These are phyloP conservation scores for Triops cancriformis DNA, from an alignment of 1,140 invertebrate genomes.

Conservation along the genomic window DNA sequence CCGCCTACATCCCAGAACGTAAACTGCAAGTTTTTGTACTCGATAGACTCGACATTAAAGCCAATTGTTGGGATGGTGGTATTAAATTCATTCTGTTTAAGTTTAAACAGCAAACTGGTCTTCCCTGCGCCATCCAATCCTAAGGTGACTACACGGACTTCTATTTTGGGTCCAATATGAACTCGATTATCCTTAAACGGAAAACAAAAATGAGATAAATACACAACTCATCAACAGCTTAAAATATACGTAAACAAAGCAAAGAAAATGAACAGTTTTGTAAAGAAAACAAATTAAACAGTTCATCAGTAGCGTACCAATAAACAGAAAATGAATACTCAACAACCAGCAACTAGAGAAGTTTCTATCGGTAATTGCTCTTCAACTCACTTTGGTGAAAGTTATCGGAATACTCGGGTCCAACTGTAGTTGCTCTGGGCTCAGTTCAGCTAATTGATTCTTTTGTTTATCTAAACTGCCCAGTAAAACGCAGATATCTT, in stretches of 20 bases:
- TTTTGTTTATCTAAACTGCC: conserved; percentile 51
- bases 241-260: too few relatives aligned
- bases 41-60: conserved; percentile 41
- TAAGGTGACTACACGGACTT: conserved; percentile 31
- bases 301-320: too few relatives aligned
- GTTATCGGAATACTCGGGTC: conserved; percentile 54
- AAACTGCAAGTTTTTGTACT: conserved; percentile 43
- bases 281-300: too few relatives aligned
- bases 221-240: too few relatives aligned
- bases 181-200: conserved; percentile 50
- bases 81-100: conserved; percentile 54
- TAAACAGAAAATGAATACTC: too few relatives aligned
- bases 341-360: too few relatives aligned
- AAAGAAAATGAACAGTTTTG: too few relatives aligned
- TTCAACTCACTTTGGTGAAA: conserved; percentile 49
- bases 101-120: conserved; percentile 53
- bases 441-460: conserved; percentile 49
- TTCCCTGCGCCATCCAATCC: conserved; percentile 54
- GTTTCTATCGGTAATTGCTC: not conserved
- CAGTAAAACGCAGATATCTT: conserved; percentile 47
- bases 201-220: conserved; percentile 6
- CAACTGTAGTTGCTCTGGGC: conserved; percentile 47
- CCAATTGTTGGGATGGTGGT: conserved; percentile 55
- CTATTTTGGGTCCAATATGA: conserved; percentile 45
- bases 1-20: conserved; percentile 46